Base-by-base conservation (phyloP, 2,113 vertebrate genomes). In the Channa argus region DNA sequence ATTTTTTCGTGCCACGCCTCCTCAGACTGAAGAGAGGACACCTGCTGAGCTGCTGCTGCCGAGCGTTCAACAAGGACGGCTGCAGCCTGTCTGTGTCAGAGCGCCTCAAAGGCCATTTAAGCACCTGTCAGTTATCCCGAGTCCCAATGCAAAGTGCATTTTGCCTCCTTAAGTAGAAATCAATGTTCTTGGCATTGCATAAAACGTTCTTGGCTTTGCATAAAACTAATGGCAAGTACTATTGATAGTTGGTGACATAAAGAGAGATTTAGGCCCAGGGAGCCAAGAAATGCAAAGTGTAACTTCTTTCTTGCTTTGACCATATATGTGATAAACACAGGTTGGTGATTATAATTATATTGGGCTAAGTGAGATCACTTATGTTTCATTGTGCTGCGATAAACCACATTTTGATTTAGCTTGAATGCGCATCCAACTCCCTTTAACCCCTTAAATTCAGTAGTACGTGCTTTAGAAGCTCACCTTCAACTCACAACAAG, bases 11-110 rank as follows among this genome's bases (percentile, higher is more conserved):
- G 15, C 6, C 24, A 5, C 51, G 14, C 10, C 45, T 55, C 8
- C 62, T 58, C 53, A 36, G 24, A 51, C n/a, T 45, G 58, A 53
- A 63, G 41, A 52, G 10, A 8, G 10, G 8, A 60, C 59, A 64
- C 82, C 55, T 66, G 68, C 63, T 67, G 55, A 71, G 63, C 46
- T 64, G 49, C 59, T 36, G 33, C 50, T 64, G 9, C 59, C 64
- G 12, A 63, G 53, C 34, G 50, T 63, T 68, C 5, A 55, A 46
- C 47, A 70, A 44, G 10, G 38, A 39, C 41, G 13, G 9, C 15
- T 56, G 60, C 36, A 77, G 60, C 15, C 36, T 36, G 0, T 14
- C 12, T 15, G 38, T 78, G 56, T 53, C 41, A 58, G 24, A 78
- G 54, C 36, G 3, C 53, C 45, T 67, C 39, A 71, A 13, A 76